Evolutionary conservation across 2,888 invertebrate genomes (phyloP), one percentile per base, ranked within the genome.

Genomic region (Colostygia pectinataria): DNA sequence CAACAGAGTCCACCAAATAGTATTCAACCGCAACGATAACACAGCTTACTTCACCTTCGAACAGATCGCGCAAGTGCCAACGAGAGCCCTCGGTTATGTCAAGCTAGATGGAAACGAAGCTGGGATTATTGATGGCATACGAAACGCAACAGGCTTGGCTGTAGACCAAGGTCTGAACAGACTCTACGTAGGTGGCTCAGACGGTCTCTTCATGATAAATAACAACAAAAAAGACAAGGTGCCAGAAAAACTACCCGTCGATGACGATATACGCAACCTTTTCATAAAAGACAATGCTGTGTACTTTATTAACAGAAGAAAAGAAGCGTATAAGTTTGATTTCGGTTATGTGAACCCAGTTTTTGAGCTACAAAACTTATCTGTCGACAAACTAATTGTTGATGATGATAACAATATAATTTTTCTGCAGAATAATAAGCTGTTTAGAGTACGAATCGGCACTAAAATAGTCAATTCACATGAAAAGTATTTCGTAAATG

Each of bases 381-480:
- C 57, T 24, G 68, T 82, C 0, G 83, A 88, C n/a, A 74, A 74
- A 33, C 28, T 88, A 1, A 59, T 83, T 1, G 29, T 83, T 0
- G 87, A 88, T 25, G 80, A 85, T 53, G 82, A 84, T 25, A 74
- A 77, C 23, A 85, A 84, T 9, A 72, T 86, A 9, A 74, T 89
- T 29, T 89, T 82, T 43, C 52, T 77, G 1, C 66, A 73, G 43
- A 67, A 74, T 7, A 68, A 68, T 4, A 74, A 63, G 5, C 55
- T 87, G 2, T 83, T 69, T 32, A 64, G 83, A 63, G 67, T 87
- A 0, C 83, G 82, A 66, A 47, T 85, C 1, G 81, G 81, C 0
- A 83, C 84, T 0, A 74, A 72, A 59, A 71, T 79, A 0, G 57
- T 85, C 0, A 82, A 82, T 31, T 70, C 70, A 0, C 82, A 82